A percentile compares a stretch with the other conserved stretches of the same genome.
These are phyloP conservation scores for Enteromius unitaeniatus DNA, from an alignment of 2,797 vertebrate species.

Conservation along the genomic window DNA sequence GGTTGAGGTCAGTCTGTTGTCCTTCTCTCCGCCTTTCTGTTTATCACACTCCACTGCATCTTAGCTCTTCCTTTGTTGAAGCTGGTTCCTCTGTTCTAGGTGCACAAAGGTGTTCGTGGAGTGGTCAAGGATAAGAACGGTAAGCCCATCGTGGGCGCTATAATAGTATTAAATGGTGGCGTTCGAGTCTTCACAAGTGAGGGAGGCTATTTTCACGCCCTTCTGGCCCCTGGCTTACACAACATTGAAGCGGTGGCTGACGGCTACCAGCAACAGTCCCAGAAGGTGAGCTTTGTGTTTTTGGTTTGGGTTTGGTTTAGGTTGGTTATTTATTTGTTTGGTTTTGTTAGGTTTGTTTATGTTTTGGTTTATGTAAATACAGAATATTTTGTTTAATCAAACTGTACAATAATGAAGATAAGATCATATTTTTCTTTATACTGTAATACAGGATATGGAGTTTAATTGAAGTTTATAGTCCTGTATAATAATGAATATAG, in stretches of 20 bases:
- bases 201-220: constrained; percentile 91
- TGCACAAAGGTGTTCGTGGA: constrained; percentile 95
- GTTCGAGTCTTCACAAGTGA: constrained; percentile 84
- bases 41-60: not conserved
- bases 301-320: not conserved
- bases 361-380: not conserved
- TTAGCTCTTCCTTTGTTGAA: constrained; percentile 21
- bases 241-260: constrained; percentile 89
- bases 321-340: not conserved
- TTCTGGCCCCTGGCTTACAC: constrained; percentile 90
- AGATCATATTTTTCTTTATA: not conserved
- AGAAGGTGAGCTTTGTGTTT: constrained; percentile 77
- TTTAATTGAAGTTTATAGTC: not conserved
- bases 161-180: constrained; percentile 88
- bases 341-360: not conserved
- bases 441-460: not conserved
- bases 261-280: constrained; percentile 90
- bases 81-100: constrained; percentile 73
- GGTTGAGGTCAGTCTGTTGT: constrained; percentile 86
- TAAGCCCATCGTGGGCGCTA: constrained; percentile 88
- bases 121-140: constrained; percentile 90
- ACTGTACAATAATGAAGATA: not conserved
- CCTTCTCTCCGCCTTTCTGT: not conserved
- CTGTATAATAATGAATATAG: not conserved
- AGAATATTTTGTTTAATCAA: not conserved